Evolutionary conservation across 2,888 invertebrate species (phyloP).

Genomic region (Rosalia funebris): DNA sequence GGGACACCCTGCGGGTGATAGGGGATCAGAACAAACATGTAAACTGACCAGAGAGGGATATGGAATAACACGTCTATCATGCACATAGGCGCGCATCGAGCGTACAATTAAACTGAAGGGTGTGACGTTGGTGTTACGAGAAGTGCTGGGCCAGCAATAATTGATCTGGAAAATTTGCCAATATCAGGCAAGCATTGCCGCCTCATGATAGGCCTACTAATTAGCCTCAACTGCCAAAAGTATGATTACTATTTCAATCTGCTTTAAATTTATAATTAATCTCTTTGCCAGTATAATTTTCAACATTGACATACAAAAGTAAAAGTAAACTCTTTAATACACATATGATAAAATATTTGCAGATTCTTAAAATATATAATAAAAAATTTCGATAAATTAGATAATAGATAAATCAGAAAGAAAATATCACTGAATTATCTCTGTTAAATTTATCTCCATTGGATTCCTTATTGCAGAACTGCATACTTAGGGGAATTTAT

Average conservation of each 20-base stretch:
- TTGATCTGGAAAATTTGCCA: slow-evolving; percentile 64
- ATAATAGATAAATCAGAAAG: too few relatives aligned
- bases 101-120: slow-evolving; percentile 61
- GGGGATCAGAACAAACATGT: slow-evolving; percentile 43
- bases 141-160: slow-evolving; percentile 67
- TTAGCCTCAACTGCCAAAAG: slow-evolving; percentile 14
- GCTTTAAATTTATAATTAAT: slow-evolving; percentile 13
- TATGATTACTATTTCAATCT: slow-evolving; percentile 6
- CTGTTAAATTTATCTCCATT: too few relatives aligned
- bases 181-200: slow-evolving; percentile 43
- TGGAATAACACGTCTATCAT: slow-evolving; percentile 64
- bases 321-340: too few relatives aligned
- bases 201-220: slow-evolving; percentile 16
- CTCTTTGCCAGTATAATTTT: too few relatives aligned
- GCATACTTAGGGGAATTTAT: not conserved
- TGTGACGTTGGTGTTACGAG: slow-evolving; percentile 51
- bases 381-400: too few relatives aligned
- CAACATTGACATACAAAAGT: not conserved
- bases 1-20: slow-evolving; percentile 5
- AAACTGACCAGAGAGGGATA: slow-evolving; percentile 60
- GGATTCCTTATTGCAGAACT: too few relatives aligned
- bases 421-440: too few relatives aligned
- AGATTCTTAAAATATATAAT: too few relatives aligned
- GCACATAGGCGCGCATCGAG: slow-evolving; percentile 59
- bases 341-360: too few relatives aligned